Evolutionary conservation across 2,888 invertebrate species (phyloP).

Genomic region (Macrophya annulata): DNA sequence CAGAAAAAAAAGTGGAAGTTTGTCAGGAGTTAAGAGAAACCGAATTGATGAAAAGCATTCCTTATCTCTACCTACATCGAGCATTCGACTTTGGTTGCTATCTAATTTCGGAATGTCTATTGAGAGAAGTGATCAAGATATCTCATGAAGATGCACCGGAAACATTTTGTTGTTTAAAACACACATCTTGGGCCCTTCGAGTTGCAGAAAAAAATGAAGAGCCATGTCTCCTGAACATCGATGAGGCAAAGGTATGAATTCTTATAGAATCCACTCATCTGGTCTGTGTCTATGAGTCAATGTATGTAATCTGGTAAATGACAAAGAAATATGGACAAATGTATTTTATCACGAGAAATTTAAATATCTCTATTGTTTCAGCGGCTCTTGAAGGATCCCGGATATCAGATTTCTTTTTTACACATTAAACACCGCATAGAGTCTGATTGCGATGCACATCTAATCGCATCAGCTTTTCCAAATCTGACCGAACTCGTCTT

Average conservation of each 20-base stretch:
- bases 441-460: not conserved
- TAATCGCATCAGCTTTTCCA: not conserved
- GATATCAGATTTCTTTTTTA: not conserved
- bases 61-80: not conserved
- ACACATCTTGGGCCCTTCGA: too few relatives aligned
- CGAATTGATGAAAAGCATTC: not conserved
- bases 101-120: not conserved
- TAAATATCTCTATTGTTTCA: not conserved
- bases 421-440: not conserved
- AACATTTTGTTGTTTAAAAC: conserved; percentile 3
- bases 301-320: too few relatives aligned
- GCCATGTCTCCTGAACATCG: not conserved
- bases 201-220: too few relatives aligned
- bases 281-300: too few relatives aligned
- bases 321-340: too few relatives aligned
- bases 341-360: too few relatives aligned
- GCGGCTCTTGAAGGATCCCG: conserved; percentile 1
- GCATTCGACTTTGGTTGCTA: not conserved
- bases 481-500: conserved; percentile 1
- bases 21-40: not conserved
- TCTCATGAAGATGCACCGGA: conserved; percentile 1
- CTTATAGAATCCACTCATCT: too few relatives aligned
- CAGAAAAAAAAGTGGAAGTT: conserved; percentile 23
- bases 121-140: not conserved
- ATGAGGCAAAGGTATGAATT: not conserved